Evolutionary conservation across 2,797 vertebrate species (phyloP).

Genomic region (Urosaurus nigricauda): DNA sequence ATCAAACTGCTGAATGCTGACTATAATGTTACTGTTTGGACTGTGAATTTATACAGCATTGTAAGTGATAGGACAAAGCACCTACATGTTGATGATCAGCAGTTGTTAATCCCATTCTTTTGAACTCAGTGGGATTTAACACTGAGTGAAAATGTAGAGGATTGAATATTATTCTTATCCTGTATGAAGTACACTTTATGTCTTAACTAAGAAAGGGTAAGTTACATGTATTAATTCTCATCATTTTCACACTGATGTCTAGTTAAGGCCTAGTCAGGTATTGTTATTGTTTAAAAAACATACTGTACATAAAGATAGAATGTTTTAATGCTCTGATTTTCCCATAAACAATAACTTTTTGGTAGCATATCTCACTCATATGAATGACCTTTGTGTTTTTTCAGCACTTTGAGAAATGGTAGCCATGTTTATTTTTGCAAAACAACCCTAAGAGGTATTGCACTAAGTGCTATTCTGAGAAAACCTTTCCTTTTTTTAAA

Average conservation of each 20-base stretch:
- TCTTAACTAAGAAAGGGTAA: neutral
- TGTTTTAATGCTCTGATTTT: neutral
- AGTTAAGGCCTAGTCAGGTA: neutral
- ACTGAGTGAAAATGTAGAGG: neutral
- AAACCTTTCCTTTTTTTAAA: neutral
- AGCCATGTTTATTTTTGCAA: neutral
- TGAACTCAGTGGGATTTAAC: neutral
- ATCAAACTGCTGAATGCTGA: neutral
- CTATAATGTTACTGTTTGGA: neutral
- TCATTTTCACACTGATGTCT: neutral
- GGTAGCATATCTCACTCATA: neutral
- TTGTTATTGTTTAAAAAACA: neutral
- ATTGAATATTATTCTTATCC: neutral
- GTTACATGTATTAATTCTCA: neutral
- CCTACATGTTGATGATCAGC: neutral
- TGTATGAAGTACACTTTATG: neutral
- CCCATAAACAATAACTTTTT: neutral
- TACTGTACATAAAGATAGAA: neutral
- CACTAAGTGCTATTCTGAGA: too few relatives aligned
- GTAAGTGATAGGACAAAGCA: neutral
- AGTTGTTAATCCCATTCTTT: neutral
- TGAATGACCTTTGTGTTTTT: constrained; percentile 13
- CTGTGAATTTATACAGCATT: neutral
- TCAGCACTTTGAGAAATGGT: neutral
- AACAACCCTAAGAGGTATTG: neutral